These are phyloP conservation scores for Xenentodon cancila DNA, from an alignment of 2,797 vertebrate genomes.

Conservation along the genomic window DNA sequence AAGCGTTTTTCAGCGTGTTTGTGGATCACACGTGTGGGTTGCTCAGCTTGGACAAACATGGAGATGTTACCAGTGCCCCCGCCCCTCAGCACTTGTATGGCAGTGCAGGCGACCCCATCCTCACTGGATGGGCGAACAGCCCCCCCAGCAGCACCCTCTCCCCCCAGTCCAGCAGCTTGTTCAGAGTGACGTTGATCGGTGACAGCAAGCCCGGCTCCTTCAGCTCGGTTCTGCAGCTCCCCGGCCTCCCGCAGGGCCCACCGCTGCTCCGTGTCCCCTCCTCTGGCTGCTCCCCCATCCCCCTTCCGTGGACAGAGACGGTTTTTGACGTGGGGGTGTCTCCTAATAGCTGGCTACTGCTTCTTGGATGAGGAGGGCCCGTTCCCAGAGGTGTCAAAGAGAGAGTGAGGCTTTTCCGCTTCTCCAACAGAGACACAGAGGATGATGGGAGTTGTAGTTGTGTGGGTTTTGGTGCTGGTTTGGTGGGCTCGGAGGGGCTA, in stretches of 20 bases:
- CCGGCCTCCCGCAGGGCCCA: conserved; percentile 18
- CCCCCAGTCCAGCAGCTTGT: conserved; percentile 81
- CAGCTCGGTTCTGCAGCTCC: conserved; percentile 31
- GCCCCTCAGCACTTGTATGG: conserved; percentile 74
- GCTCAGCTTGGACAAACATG: conserved; percentile 7
- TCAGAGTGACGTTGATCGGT: conserved; percentile 75
- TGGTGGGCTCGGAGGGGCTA: conserved; percentile 14
- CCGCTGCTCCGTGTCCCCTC: not conserved
- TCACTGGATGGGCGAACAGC: conserved; percentile 71
- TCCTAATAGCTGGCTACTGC: not conserved
- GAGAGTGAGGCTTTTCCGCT: conserved; percentile 79
- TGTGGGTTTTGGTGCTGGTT: conserved; percentile 46
- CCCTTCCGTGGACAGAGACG: conserved; percentile 28
- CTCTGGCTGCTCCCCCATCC: conserved; percentile 8
- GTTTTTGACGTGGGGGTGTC: not conserved
- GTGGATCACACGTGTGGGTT: conserved; percentile 37
- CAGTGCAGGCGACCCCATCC: conserved; percentile 76
- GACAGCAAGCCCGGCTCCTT: conserved; percentile 65
- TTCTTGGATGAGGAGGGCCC: conserved; percentile 10
- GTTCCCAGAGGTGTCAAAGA: conserved; percentile 65
- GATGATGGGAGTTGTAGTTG: conserved; percentile 61
- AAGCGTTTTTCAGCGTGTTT: conserved; percentile 16
- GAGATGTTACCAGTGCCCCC: not conserved
- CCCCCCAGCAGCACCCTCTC: conserved; percentile 79
- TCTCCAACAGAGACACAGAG: conserved; percentile 69